Conservation (phyloP, 2,888 invertebrate genomes). For the Halictus quadricinctus region DNA sequence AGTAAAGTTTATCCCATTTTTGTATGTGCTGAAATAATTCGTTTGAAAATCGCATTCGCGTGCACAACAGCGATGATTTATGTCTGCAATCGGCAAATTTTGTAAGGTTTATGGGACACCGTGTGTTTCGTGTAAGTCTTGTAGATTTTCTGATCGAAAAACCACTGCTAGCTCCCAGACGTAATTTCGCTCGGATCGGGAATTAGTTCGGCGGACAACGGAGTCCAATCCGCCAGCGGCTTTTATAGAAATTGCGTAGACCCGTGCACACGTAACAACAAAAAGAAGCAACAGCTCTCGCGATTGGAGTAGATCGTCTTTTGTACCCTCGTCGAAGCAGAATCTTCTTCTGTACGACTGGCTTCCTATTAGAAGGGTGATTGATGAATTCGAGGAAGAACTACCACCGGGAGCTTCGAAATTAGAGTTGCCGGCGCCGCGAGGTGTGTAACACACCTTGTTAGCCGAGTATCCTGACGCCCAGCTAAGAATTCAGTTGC, state of each 20-base stretch:
- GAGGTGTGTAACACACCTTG: not conserved
- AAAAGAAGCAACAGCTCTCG: not conserved
- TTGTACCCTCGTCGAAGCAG: not conserved
- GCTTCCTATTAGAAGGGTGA: not conserved
- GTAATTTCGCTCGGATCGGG: slow-evolving; percentile 7
- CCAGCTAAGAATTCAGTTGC: not conserved
- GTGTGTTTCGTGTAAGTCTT: too few species aligned
- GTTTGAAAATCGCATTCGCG: too few species aligned
- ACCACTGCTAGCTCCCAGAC: not conserved
- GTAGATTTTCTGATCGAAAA: not conserved
- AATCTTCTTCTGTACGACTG: not conserved
- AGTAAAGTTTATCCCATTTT: too few species aligned
- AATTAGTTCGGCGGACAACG: not conserved
- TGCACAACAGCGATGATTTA: too few species aligned
- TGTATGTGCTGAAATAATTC: too few species aligned
- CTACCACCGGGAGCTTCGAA: not conserved
- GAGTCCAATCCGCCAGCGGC: not conserved
- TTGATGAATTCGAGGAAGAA: slow-evolving; percentile 2
- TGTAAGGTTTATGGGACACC: too few species aligned
- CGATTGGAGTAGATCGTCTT: not conserved
- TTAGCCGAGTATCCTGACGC: not conserved
- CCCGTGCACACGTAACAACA: not conserved
- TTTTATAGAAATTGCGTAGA: slow-evolving; percentile 30
- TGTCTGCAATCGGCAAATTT: too few species aligned
- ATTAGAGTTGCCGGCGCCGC: not conserved